Evolutionary conservation across 1,140 invertebrate genomes (phyloP), one percentile per base, ranked within the genome.

Genomic region (Psix sp.): DNA sequence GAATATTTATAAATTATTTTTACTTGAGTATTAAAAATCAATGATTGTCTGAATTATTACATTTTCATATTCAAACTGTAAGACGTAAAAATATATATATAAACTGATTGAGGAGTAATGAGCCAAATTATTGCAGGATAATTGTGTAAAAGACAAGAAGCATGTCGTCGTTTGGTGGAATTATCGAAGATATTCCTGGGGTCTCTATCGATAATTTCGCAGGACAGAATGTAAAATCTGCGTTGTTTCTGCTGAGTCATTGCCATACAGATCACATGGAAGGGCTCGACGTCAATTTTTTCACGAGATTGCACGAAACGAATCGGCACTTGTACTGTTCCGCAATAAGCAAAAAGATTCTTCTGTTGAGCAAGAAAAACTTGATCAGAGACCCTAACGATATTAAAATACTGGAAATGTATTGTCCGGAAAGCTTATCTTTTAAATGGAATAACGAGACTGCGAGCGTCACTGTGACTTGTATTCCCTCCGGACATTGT

Each of bases 401-500:
- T 15, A 74, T 89, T 10, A 83, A 73, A 72, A 77, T 76, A n/a
- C 59, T 89, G n/a, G 56, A 76, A 5, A 38, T 82, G 20, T 14
- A 81, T 26, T 52, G 29, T 6, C 60, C 83, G 9, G 62, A 73
- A 17, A 60, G 78, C n/a, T 52, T 88, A 26, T 70, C 14, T 17
- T 66, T 54, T 13, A 18, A 0, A 0, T 40, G 31, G 5, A 43
- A 56, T 3, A 10, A 15, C 11, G 2, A 59, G 15, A 6, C 81
- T 45, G 15, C 74, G 0, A 80, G 74, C 59, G 31, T 92, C 0
- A 87, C 83, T 20, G 89, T 93, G 0, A 91, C 89, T 0, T 80
- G 88, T 5, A 87, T 93, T 42, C 88, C 92, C 14, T 91, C 92
- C 2, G 92, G 90, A 10, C 93, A 94, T 79, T 92, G 92, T 82